Base-by-base conservation (phyloP, 1,140 invertebrate genomes). In the Latrodectus geometricus region DNA sequence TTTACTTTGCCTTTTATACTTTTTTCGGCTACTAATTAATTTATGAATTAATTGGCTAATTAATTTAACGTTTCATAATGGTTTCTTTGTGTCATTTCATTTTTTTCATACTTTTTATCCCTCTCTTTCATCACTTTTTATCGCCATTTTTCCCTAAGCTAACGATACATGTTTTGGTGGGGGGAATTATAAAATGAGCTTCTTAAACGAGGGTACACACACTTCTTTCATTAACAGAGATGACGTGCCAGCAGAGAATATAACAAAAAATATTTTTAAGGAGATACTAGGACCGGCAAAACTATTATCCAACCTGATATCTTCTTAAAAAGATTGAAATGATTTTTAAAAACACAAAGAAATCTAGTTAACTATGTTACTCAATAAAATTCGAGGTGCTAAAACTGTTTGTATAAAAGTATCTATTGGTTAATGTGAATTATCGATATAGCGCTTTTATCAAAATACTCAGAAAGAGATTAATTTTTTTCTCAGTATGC, bases 31-130 rank as follows among this genome's bases (percentile, higher is more conserved):
- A 72, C 79, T 69, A 56, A 81, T 81, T 81, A 81, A 81, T 81
- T 81, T 72, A 81, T 81, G 79, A 81, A 81, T 81, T 81, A 81
- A 81, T 81, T 81, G 69, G 68, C 68, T 81, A 81, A 81, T 81
- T 81, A 81, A 81, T 81, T 81, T 81, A 72, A 81, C 79, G 79
- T 81, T 81, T 81, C 79, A 81, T 81, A 81, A 81, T 81, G 79
- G 79, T 81, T 75, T 81, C 35, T 35, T 72, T 69, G 79, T 72
- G 79, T 72, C 68, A 50, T 35, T 35, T 81, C 69, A 35, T 72
- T 81, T 81, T 81, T 81, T 56, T 23, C 54, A 21, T n/a, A 9
- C 35, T 80, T 69, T 66, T 80, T 54, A n/a, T 12, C 56, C 56
- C 3, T 17, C n/a, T 35, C 35, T 35, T 35, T 35, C 35, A 35